Base-by-base conservation (phyloP, 37 sponge, comb jelly and placozoan species). In the Ephydatia muelleri region DNA sequence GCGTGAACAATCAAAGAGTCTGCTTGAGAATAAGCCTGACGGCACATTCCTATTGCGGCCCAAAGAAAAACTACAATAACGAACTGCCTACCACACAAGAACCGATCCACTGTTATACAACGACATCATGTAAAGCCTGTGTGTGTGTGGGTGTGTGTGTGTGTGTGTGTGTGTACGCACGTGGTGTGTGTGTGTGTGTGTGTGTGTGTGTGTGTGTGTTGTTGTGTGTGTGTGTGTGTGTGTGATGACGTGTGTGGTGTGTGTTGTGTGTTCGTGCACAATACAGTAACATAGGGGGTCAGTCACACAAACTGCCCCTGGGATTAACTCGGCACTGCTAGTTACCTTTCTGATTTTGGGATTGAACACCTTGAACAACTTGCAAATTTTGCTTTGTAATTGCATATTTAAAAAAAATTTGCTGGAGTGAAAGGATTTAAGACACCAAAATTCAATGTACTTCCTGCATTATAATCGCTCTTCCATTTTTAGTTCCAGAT, bases 11-110 rank as follows among this genome's bases (percentile, higher is more conserved):
- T 93, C 93, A 13, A 80, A 80, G 34, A 83, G 83, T 35, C 32
- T 83, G 26, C 81, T 93, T 16, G 23, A 31, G 4, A 87, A 82
- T 0, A 83, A 81, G 29, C 67, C 81, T 25, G 87, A 93, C 30
- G 94, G 94, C 9, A 93, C 88, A 8, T 93, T 93, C 76, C 77
- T 93, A 65, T 88, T 93, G 5, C 86, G 94, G 16, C 94, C 90
- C 11, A 93, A 93, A 70, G 80, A 69, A 0, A n/a, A 49, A n/a
- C 6, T 38, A 68, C 23, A 84, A 83, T 34, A 23, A 49, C 19
- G 33, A 72, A 37, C 2, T 64, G 65, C 67, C 82, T 38, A n/a
- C 12, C 65, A 80, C 43, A 30, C 79, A 70, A 9, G 83, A 83
- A n/a, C 71, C 84, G 1, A 65, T 76, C 8, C 90, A 93, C 83